phyloP scores from a whole-genome alignment of 2,113 vertebrate genomes.

The Aegotheles bennettii region DNA sequence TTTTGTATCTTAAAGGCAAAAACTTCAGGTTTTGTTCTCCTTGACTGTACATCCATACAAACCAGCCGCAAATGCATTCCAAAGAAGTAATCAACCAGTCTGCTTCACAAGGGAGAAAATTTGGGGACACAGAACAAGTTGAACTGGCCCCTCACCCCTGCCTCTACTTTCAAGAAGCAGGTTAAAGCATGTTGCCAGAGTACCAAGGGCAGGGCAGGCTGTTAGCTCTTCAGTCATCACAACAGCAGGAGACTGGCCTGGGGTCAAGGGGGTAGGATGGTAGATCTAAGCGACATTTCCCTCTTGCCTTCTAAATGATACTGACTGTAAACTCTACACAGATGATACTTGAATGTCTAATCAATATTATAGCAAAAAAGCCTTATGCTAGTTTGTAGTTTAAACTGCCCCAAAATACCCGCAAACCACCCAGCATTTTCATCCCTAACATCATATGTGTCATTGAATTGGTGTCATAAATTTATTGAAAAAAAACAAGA shows the following conservation, averaged over 20 bases:
- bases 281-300: background rate
- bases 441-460: background rate
- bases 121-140: background rate
- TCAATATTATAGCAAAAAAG: background rate
- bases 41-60: background rate
- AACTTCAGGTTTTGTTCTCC: background rate
- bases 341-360: background rate
- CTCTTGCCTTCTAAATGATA: background rate
- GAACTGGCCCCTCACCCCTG: background rate
- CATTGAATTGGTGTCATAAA: background rate
- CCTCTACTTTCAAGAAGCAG: background rate
- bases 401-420: background rate
- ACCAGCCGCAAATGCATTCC: background rate
- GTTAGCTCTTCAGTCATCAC: constrained; percentile 26
- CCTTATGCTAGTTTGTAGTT: background rate
- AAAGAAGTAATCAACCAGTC: background rate
- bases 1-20: background rate
- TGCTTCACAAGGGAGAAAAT: background rate
- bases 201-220: background rate
- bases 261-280: background rate
- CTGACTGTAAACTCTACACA: background rate
- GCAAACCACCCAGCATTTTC: background rate
- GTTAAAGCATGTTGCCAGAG: background rate
- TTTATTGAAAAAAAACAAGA: background rate
- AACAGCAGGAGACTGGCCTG: background rate